Conservation (phyloP, 1,140 invertebrate species). For the Rhyacophila brunnea region DNA sequence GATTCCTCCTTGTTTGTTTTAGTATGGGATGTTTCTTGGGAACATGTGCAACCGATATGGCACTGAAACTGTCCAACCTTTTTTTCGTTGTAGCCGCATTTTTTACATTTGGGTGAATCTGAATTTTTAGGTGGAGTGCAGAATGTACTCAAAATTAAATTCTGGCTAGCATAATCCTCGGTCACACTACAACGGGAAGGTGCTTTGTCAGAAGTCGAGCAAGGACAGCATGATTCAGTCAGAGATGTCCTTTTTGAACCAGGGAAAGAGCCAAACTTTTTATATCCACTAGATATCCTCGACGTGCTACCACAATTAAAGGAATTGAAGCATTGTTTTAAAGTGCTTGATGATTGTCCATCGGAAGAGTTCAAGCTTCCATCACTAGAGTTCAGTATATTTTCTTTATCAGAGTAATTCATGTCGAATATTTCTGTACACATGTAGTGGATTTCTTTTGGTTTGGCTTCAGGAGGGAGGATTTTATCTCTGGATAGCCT, state of each 20-base stretch:
- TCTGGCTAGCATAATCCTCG: constrained; percentile 13
- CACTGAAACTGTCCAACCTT: constrained; percentile 44
- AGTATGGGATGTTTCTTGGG: constrained; percentile 19
- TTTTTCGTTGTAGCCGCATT: constrained; percentile 41
- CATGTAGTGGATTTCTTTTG: constrained; percentile 51
- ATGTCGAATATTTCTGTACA: constrained; percentile 51
- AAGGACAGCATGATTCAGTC: constrained; percentile 38
- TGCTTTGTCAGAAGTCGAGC: constrained; percentile 17
- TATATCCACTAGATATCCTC: constrained; percentile 46
- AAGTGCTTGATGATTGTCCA: constrained; percentile 30
- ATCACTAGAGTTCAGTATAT: constrained; percentile 21
- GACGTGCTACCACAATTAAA: constrained; percentile 51
- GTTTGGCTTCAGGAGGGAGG: constrained; percentile 1
- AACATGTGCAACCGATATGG: constrained; percentile 47
- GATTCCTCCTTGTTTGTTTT: constrained; percentile 22
- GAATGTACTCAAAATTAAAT: constrained; percentile 22
- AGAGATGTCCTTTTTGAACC: constrained; percentile 28
- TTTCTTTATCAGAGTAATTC: constrained; percentile 12
- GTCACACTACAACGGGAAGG: not conserved
- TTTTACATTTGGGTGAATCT: constrained; percentile 38
- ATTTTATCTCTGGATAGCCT: not conserved
- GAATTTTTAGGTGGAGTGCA: too few relatives aligned
- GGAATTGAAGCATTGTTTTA: constrained; percentile 56
- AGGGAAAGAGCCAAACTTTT: constrained; percentile 40
- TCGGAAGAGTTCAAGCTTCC: constrained; percentile 26